Evolutionary conservation across 2,797 vertebrate genomes (phyloP).

Genomic region (Halcyon chelicuti): DNA sequence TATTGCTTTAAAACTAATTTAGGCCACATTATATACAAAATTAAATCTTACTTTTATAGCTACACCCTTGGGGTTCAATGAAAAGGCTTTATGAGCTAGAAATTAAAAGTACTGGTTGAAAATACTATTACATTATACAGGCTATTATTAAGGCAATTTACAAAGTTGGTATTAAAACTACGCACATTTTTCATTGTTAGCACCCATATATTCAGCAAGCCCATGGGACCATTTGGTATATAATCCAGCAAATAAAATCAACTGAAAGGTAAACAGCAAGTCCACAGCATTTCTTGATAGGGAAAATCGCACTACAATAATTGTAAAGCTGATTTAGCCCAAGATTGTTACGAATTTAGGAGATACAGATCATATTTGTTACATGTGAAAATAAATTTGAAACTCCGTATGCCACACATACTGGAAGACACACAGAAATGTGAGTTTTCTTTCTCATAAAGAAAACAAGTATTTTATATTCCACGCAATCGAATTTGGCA

Average conservation of each 20-base stretch:
- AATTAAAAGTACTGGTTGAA: conserved; percentile 88
- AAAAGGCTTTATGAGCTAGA: conserved; percentile 87
- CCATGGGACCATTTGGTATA: conserved; percentile 76
- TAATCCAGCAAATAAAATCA: conserved; percentile 82
- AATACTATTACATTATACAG: conserved; percentile 85
- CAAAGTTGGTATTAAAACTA: conserved; percentile 85
- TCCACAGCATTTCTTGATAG: conserved; percentile 66
- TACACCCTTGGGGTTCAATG: conserved; percentile 87
- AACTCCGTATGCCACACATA: background rate
- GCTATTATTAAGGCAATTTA: conserved; percentile 88
- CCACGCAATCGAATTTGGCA: background rate
- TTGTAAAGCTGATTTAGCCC: conserved; percentile 68
- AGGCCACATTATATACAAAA: conserved; percentile 86
- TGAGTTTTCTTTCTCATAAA: background rate
- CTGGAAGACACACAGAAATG: background rate
- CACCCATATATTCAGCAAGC: conserved; percentile 78
- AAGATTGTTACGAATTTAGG: conserved; percentile 62
- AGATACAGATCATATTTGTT: background rate
- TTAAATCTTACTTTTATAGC: conserved; percentile 88
- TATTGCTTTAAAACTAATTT: conserved; percentile 87
- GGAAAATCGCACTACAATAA: conserved; percentile 69
- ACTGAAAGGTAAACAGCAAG: conserved; percentile 77
- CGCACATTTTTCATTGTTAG: conserved; percentile 83
- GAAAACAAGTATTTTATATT: background rate
- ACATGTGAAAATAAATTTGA: conserved; percentile 39